Evolutionary conservation across 2,797 vertebrate species (phyloP), one percentile per base, ranked within the genome.

Genomic region (Pipistrellus pygmaeus): DNA sequence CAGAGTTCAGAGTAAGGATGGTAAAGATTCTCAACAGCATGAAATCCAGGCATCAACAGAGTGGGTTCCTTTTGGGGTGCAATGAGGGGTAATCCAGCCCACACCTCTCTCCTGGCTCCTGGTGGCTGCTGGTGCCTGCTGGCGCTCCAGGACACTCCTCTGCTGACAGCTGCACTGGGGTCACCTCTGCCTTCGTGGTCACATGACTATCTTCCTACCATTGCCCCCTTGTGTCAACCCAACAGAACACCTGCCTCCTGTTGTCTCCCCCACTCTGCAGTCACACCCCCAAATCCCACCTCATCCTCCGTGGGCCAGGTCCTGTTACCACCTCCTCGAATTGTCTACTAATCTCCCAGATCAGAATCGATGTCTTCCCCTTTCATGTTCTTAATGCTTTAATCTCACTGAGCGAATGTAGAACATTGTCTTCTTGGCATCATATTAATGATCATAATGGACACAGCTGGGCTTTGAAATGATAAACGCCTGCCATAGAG

Each of bases 141-240:
- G 57, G 25, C 0, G 12, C 60, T 30, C 60, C 0, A 2, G 30
- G 60, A 62, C 1, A 14, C 60, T 62, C 60, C 60, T 30, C 13
- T 6, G 60, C 60, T 62, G 60, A 62, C 13, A 62, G 60, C 27
- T 62, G 60, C 60, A 62, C 14, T 62, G 60, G 12, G 60, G 60
- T 62, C 57, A 60, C 57, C 11, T 60, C 57, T 5, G 57, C 11
- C 11, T 60, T 11, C 0, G 0, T 60, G 25, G 57, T 60, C 60
- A 62, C 60, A 62, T 62, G 60, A 62, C 60, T 5, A 62, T 7
- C 60, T 62, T 32, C 41, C 32, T 12, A 57, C 5, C 51, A 10
- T 7, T 6, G 17, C 2, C 18, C 5, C 12, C 4, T 0, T 21
- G 25, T 9, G 66, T 82, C 2, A 2, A 1, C 8, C 30, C 25